Conservation (phyloP, 2,797 vertebrate species). For the Telmatherina bonti region DNA sequence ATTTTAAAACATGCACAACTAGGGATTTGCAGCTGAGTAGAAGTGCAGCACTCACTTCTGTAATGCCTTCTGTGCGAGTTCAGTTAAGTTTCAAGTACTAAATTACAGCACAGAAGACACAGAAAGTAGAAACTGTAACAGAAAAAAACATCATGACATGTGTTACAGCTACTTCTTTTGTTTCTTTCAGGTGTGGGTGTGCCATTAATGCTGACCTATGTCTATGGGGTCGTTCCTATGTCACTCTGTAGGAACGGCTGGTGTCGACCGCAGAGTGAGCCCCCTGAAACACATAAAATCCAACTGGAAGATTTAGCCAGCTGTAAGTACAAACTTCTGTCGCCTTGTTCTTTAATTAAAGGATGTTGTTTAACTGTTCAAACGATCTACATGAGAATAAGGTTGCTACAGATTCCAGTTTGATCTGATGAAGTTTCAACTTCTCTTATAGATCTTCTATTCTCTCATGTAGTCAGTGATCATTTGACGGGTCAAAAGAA, state of each 20-base stretch:
- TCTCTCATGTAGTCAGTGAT: conserved; percentile 88
- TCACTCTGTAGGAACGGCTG: conserved; percentile 88
- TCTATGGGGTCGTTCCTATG: conserved; percentile 89
- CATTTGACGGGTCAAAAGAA: conserved; percentile 85
- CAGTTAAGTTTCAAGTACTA: too few species aligned
- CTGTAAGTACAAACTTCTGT: conserved; percentile 77
- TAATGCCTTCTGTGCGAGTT: too few species aligned
- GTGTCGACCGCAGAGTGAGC: conserved; percentile 83
- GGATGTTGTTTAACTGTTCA: background rate
- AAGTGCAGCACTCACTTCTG: too few species aligned
- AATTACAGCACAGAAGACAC: background rate
- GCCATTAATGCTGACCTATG: conserved; percentile 89
- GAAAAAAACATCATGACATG: background rate
- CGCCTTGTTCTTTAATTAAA: background rate
- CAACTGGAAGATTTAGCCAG: conserved; percentile 88
- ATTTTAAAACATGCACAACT: too few species aligned
- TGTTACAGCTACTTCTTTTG: conserved; percentile 18
- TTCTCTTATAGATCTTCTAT: conserved; percentile 86
- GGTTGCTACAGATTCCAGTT: conserved; percentile 24
- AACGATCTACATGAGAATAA: background rate
- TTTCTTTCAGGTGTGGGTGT: conserved; percentile 85
- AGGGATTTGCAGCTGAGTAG: too few species aligned
- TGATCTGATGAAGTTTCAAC: conserved; percentile 79
- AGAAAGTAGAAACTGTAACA: background rate
- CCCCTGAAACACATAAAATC: conserved; percentile 76